Evolutionary conservation across 2,797 vertebrate genomes (phyloP).

Genomic region (Fistularia commersonii): DNA sequence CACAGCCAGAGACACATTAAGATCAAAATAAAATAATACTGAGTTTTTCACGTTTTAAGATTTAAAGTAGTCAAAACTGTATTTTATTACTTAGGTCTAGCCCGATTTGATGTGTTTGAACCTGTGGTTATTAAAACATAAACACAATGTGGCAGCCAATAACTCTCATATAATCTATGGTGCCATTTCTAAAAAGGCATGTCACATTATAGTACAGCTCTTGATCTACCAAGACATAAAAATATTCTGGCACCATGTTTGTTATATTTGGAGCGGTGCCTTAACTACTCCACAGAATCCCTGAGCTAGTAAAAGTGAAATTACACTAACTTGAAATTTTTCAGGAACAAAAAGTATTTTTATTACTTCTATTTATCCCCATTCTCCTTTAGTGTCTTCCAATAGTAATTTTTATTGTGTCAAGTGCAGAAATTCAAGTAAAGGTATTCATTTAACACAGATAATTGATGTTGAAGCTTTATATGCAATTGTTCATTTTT

Average conservation of each 20-base stretch:
- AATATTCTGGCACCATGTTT: not conserved
- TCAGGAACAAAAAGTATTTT: too few species aligned
- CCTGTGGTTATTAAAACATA: not conserved
- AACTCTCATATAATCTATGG: not conserved
- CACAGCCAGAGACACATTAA: too few species aligned
- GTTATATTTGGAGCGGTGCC: not conserved
- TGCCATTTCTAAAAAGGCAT: slow-evolving; percentile 1
- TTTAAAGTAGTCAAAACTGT: too few species aligned
- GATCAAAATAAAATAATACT: too few species aligned
- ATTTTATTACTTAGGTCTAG: not conserved
- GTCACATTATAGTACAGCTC: not conserved
- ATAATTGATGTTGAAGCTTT: too few species aligned
- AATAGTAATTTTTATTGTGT: too few species aligned
- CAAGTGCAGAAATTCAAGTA: too few species aligned
- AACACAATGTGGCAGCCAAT: not conserved
- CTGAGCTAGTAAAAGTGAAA: not conserved
- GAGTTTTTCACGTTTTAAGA: too few species aligned
- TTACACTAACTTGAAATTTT: not conserved
- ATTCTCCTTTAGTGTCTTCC: too few species aligned
- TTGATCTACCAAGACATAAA: not conserved
- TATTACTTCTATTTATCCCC: too few species aligned
- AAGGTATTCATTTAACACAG: too few species aligned
- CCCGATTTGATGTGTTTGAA: not conserved
- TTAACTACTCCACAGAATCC: not conserved
- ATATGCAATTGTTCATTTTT: too few species aligned